Conservation (phyloP, 2,888 invertebrate species). For the Aelia acuminata region DNA sequence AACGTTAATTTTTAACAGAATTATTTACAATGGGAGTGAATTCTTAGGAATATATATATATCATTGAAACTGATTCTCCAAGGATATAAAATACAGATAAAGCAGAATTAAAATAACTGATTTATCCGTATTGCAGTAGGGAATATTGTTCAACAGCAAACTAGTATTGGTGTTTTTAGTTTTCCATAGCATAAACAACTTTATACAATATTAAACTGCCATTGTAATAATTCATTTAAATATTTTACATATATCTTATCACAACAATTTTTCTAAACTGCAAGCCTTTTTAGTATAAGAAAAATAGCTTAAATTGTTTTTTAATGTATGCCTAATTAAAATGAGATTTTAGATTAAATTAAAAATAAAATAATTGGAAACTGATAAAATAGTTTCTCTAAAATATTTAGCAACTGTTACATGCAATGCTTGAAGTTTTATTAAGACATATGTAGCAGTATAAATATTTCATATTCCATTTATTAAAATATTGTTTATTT, state of each 20-base stretch:
- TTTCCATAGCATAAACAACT: conserved; percentile 56
- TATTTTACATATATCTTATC: conserved; percentile 35
- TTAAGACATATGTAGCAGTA: conserved; percentile 55
- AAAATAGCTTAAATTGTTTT: conserved; percentile 31
- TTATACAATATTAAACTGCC: conserved; percentile 52
- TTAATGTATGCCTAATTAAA: not conserved
- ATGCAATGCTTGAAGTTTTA: conserved; percentile 55
- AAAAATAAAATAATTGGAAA: not conserved
- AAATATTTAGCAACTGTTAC: conserved; percentile 50
- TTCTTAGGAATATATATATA: conserved; percentile 46
- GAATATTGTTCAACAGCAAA: conserved; percentile 57
- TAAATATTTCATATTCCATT: conserved; percentile 40
- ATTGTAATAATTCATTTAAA: conserved; percentile 58
- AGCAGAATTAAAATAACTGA: not conserved
- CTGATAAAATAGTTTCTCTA: conserved; percentile 9
- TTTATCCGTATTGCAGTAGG: conserved; percentile 41
- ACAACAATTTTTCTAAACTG: conserved; percentile 55
- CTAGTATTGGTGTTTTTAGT: conserved; percentile 58
- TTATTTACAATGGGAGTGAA: conserved; percentile 58
- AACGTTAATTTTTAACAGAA: conserved; percentile 55
- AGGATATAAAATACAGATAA: conserved; percentile 26
- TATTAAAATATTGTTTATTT: conserved; percentile 46
- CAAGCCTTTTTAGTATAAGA: conserved; percentile 50
- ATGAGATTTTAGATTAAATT: not conserved
- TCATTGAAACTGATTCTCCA: conserved; percentile 31